phyloP scores from a whole-genome alignment of 2,888 invertebrate genomes.

The Prenolepis imparis region DNA sequence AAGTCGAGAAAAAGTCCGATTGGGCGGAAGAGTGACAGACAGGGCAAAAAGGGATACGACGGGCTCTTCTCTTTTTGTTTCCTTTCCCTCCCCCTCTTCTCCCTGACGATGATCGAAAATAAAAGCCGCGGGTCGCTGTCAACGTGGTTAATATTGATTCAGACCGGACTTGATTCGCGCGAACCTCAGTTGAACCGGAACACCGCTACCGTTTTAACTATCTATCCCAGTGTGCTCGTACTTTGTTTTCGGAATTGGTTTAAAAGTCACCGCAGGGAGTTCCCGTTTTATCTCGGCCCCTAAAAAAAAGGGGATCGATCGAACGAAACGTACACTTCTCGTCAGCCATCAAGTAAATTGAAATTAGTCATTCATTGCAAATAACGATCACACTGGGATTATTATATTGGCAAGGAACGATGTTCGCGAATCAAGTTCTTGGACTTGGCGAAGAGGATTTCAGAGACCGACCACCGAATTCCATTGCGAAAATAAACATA shows the following conservation, averaged over 20 bases:
- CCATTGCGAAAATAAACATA: background rate
- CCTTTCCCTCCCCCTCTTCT: background rate
- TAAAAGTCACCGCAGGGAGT: slow-evolving; percentile 26
- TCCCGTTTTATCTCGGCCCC: background rate
- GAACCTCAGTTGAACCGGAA: slow-evolving; percentile 27
- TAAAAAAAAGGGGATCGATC: background rate
- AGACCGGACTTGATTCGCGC: slow-evolving; percentile 22
- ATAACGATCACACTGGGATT: background rate
- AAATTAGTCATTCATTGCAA: background rate
- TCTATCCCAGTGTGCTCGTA: slow-evolving; percentile 11
- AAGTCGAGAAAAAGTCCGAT: background rate
- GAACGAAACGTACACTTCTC: background rate
- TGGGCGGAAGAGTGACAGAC: background rate
- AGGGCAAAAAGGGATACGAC: background rate
- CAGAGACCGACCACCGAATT: background rate
- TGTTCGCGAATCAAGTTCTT: background rate
- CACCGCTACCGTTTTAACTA: slow-evolving; percentile 13
- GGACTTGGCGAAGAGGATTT: background rate
- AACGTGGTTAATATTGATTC: slow-evolving; percentile 52
- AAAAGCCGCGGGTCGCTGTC: slow-evolving; percentile 30
- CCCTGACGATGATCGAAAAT: slow-evolving; percentile 22
- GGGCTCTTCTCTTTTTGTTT: background rate
- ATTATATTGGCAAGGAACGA: background rate
- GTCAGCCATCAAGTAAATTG: background rate
- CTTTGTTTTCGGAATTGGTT: slow-evolving; percentile 39